Conservation (phyloP, 2,797 vertebrate species). For the Petrocephalus sullivani region DNA sequence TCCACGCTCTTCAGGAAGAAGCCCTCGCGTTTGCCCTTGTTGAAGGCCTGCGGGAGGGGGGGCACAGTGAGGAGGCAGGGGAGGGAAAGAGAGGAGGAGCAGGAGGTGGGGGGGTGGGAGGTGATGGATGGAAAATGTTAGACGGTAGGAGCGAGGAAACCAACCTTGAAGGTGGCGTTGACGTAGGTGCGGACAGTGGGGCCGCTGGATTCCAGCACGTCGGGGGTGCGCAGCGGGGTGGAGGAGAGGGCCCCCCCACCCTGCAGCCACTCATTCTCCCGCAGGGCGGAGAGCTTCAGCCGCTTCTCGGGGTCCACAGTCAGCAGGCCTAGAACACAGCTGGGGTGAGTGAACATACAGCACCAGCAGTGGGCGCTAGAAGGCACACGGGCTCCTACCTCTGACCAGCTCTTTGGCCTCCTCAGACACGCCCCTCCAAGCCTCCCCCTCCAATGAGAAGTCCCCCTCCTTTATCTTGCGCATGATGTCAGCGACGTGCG, state of each 20-base stretch:
- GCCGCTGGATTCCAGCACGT: constrained; percentile 83
- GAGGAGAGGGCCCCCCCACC: constrained; percentile 79
- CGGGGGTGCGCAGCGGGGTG: constrained; percentile 82
- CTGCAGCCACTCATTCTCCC: constrained; percentile 82
- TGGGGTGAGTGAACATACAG: neutral
- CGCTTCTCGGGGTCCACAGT: constrained; percentile 80
- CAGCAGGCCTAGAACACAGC: constrained; percentile 65
- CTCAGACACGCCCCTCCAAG: constrained; percentile 83
- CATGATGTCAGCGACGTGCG: constrained; percentile 83
- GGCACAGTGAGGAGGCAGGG: neutral
- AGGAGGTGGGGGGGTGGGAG: neutral
- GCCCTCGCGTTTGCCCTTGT: constrained; percentile 82
- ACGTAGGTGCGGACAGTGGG: constrained; percentile 81
- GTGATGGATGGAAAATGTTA: neutral
- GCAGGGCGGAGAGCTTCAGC: constrained; percentile 78
- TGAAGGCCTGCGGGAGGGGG: constrained; percentile 69
- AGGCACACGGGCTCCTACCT: constrained; percentile 54
- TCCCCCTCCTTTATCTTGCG: constrained; percentile 86
- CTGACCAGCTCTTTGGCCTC: constrained; percentile 87
- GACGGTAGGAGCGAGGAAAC: neutral
- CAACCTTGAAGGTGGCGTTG: constrained; percentile 85
- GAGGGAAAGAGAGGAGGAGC: neutral
- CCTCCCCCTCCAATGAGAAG: constrained; percentile 82
- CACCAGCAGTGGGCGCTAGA: neutral
- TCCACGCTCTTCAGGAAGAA: constrained; percentile 91